Base-by-base conservation (phyloP, 2,797 vertebrate genomes). In the Alectoris magna region DNA sequence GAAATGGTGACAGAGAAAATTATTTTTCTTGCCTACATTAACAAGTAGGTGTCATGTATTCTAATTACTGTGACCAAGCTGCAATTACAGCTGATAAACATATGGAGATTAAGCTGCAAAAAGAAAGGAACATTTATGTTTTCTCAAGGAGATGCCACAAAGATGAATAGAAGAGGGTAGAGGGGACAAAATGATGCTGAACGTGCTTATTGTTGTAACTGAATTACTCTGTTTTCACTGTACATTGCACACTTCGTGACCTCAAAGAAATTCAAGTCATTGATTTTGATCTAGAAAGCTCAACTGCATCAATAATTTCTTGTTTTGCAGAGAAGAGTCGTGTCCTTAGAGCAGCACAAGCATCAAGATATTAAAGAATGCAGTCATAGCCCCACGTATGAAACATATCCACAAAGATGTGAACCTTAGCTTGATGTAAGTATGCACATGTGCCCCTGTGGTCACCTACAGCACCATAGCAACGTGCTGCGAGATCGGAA, bases 71-170 rank as follows among this genome's bases (percentile, higher is more conserved):
- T 29, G 88, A 84, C 69, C 87, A 94, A 80, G 48, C 56, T 72
- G 77, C 80, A 92, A 23, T 89, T 92, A 67, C 69, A 69, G 86
- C 55, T 83, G 64, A 83, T 94, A 93, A 90, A 83, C 89, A 67
- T 79, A 76, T 18, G 56, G 64, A 44, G 64, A 80, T 83, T 13
- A 66, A 82, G 68, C 64, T 59, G 68, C 46, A 76, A 76, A 68
- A 62, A 5, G 39, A 80, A 49, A 34, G 16, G 43, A 69, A 46
- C 11, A 1, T 27, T 72, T 63, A 59, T 31, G 29, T 68, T 67
- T 89, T 87, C 62, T 43, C 38, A 58, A 78, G 48, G 53, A 91
- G 70, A 43, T 53, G 53, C 21, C 63, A 31, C 58, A 39, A 67
- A 79, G 69, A 53, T 62, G 7, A 59, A 63, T 38, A 62, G 53